Percentiles rank a stretch among this genome's conserved stretches.
These are phyloP conservation scores for Hylaea fasciaria DNA, from an alignment of 2,888 invertebrate genomes.

Conservation along the genomic window DNA sequence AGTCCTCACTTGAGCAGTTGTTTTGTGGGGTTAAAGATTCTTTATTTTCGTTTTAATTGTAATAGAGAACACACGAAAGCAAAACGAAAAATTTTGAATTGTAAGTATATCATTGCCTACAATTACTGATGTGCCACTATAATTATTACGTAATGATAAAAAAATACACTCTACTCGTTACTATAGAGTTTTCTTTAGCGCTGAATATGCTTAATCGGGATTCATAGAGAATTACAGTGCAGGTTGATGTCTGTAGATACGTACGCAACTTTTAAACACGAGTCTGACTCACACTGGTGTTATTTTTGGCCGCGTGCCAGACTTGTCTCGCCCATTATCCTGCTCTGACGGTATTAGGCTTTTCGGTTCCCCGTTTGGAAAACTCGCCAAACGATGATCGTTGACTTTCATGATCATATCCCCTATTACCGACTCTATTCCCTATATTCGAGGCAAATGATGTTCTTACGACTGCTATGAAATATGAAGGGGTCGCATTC, in stretches of 20 bases:
- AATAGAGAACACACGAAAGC: no score
- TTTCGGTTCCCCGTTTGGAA: slow-evolving; percentile 19
- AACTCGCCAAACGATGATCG: slow-evolving; percentile 22
- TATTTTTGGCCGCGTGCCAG: slow-evolving; percentile 40
- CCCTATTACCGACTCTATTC: slow-evolving; percentile 11
- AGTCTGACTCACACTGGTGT: slow-evolving; percentile 19
- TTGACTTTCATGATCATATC: slow-evolving; percentile 25
- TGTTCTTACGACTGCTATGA: background rate
- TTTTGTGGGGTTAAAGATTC: slow-evolving; percentile 6
- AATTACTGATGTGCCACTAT: no score
- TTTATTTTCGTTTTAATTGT: background rate
- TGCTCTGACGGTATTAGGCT: slow-evolving; percentile 24
- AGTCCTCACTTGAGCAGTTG: slow-evolving; percentile 8
- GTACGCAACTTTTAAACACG: slow-evolving; percentile 11
- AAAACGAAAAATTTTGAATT: no score
- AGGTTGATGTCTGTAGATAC: background rate
- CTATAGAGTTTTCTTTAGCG: no score
- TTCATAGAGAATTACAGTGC: background rate
- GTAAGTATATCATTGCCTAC: no score
- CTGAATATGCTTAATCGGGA: no score
- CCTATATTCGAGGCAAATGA: slow-evolving; percentile 4
- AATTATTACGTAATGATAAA: no score
- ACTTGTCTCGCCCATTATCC: slow-evolving; percentile 32
- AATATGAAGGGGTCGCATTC: background rate
- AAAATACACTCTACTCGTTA: no score